Evolutionary conservation across 92 coral and sea anemone species (phyloP).

Genomic region (Nematostella vectensis): DNA sequence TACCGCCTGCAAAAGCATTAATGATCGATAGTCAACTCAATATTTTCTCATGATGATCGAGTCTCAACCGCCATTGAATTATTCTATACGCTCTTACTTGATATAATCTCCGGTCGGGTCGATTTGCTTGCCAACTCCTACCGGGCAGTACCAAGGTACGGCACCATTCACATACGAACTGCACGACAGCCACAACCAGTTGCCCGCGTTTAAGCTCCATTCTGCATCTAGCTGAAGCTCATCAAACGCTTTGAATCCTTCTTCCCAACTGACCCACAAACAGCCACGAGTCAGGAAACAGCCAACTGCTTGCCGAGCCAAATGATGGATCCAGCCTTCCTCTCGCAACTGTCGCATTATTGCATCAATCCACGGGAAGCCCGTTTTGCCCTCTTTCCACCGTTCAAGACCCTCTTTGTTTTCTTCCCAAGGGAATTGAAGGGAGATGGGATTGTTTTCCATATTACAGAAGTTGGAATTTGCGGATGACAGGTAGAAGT

Average conservation of each 20-base stretch:
- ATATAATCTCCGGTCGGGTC: slow-evolving; percentile 66
- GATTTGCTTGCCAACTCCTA: slow-evolving; percentile 59
- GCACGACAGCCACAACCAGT: slow-evolving; percentile 73
- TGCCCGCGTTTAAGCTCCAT: slow-evolving; percentile 73
- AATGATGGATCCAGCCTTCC: slow-evolving; percentile 74
- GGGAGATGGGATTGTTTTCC: slow-evolving; percentile 50
- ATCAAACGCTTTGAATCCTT: slow-evolving; percentile 79
- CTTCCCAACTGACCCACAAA: slow-evolving; percentile 87
- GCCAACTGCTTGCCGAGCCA: slow-evolving; percentile 62
- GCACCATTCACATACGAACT: slow-evolving; percentile 54
- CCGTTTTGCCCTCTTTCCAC: slow-evolving; percentile 77
- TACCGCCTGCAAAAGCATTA: slow-evolving; percentile 47
- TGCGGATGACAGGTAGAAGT: slow-evolving; percentile 43
- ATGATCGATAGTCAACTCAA: no score
- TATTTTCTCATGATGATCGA: no score
- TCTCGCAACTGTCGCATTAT: slow-evolving; percentile 62
- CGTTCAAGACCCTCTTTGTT: slow-evolving; percentile 34
- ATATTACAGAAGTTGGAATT: slow-evolving; percentile 40
- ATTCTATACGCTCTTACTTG: no score
- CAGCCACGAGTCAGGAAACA: slow-evolving; percentile 75
- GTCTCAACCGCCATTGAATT: no score
- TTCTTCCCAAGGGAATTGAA: slow-evolving; percentile 66
- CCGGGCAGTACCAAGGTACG: slow-evolving; percentile 69
- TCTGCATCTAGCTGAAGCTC: slow-evolving; percentile 73
- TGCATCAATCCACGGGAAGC: slow-evolving; percentile 89